These are phyloP conservation scores for Platanista minor DNA, from an alignment of 2,113 vertebrate species.

Conservation along the genomic window DNA sequence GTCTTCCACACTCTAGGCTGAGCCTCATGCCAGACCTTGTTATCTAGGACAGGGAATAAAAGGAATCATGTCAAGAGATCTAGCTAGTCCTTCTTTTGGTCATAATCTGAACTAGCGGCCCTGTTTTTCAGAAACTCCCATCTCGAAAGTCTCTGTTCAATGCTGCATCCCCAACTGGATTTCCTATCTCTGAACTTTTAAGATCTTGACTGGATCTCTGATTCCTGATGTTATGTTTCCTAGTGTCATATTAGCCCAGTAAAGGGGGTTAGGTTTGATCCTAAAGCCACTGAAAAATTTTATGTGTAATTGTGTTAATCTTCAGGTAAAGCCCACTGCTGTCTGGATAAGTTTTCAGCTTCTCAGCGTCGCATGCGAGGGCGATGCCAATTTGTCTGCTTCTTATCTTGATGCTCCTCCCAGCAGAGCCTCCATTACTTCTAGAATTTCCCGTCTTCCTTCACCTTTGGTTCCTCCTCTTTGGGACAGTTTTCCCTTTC, in stretches of 20 bases:
- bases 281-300: background rate
- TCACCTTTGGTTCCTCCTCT: background rate
- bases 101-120: background rate
- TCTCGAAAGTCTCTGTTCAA: background rate
- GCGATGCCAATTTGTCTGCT: background rate
- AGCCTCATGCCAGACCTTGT: background rate
- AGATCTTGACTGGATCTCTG: background rate
- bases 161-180: background rate
- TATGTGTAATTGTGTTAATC: background rate
- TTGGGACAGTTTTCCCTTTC: background rate
- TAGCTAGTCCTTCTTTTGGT: background rate
- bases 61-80: background rate
- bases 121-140: background rate
- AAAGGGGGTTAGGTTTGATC: background rate
- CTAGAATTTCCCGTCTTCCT: background rate
- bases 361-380: fast-evolving
- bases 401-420: background rate
- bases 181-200: background rate
- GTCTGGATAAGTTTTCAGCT: background rate
- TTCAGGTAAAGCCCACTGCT: background rate
- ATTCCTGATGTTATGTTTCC: background rate
- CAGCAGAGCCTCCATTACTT: background rate
- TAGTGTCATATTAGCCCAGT: background rate
- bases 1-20: background rate
- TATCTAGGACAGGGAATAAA: background rate